These are phyloP conservation scores for Propithecus deckenii DNA, from an alignment of 2,797 vertebrate genomes.

Conservation along the genomic window DNA sequence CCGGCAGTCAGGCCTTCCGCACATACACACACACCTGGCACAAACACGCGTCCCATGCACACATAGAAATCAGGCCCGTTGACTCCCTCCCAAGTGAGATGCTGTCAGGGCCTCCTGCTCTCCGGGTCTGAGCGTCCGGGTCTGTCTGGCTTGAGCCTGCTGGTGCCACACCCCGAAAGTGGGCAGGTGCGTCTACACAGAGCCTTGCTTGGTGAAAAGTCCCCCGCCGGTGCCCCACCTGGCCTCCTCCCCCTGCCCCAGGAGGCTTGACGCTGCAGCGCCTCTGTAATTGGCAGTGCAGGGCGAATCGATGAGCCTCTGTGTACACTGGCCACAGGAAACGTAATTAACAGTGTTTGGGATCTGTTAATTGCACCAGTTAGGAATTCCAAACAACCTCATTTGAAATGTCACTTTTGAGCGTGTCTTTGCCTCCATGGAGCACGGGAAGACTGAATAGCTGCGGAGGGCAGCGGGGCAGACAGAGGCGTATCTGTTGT, in stretches of 20 bases:
- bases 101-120: fast-evolving
- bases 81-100: neutral
- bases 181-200: neutral
- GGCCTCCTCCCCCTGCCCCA: neutral
- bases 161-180: neutral
- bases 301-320: slow-evolving; percentile 63
- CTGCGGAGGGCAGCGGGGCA: neutral
- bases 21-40: neutral
- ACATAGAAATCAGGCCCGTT: neutral
- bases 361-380: slow-evolving; percentile 65
- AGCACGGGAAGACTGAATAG: neutral
- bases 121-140: neutral
- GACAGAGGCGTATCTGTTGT: neutral
- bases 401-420: slow-evolving; percentile 53
- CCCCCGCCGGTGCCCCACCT: fast-evolving
- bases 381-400: slow-evolving; percentile 72
- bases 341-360: slow-evolving; percentile 76
- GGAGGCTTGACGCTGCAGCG: neutral
- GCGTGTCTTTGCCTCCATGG: neutral
- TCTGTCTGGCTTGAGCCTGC: neutral
- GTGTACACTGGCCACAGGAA: slow-evolving; percentile 71
- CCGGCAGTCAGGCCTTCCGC: fast-evolving
- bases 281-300: slow-evolving; percentile 22
- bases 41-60: neutral
- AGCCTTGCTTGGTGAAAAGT: neutral